phyloP scores from a whole-genome alignment of 2,113 vertebrate genomes.

The Aegithalos caudatus region DNA sequence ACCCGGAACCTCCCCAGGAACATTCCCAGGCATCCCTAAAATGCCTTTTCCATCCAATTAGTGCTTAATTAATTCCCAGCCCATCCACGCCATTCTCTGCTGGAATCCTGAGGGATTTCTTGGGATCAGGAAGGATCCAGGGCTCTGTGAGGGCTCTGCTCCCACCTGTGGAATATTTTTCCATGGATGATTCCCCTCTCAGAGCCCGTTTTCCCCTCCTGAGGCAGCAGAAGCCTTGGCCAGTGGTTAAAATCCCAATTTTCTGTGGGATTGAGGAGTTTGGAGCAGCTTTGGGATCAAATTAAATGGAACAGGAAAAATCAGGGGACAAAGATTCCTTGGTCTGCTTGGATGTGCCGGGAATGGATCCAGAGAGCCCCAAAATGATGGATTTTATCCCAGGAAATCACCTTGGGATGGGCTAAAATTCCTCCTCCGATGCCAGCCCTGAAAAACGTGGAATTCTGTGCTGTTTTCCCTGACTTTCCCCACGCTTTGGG shows the following conservation, averaged over 20 bases:
- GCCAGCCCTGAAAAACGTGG: neutral
- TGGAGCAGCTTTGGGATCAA: neutral
- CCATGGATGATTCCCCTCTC: neutral
- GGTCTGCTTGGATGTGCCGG: neutral
- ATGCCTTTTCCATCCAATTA: neutral
- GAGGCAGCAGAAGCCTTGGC: neutral
- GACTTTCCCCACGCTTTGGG: neutral
- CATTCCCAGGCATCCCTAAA: neutral
- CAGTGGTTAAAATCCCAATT: neutral
- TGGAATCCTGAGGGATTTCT: neutral
- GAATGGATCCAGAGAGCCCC: neutral
- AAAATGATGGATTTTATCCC: neutral
- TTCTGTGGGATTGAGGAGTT: neutral
- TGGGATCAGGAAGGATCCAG: neutral
- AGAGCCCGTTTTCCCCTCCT: neutral
- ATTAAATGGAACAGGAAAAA: neutral
- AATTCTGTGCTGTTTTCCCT: neutral
- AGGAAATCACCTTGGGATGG: neutral
- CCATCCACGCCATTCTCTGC: neutral
- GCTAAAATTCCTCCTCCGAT: neutral
- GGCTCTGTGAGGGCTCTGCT: neutral
- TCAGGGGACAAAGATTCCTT: neutral
- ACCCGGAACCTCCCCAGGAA: neutral
- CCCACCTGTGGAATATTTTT: neutral
- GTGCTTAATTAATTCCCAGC: neutral